Conservation (phyloP, 2,797 vertebrate genomes). For the Gephyroberyx darwinii region DNA sequence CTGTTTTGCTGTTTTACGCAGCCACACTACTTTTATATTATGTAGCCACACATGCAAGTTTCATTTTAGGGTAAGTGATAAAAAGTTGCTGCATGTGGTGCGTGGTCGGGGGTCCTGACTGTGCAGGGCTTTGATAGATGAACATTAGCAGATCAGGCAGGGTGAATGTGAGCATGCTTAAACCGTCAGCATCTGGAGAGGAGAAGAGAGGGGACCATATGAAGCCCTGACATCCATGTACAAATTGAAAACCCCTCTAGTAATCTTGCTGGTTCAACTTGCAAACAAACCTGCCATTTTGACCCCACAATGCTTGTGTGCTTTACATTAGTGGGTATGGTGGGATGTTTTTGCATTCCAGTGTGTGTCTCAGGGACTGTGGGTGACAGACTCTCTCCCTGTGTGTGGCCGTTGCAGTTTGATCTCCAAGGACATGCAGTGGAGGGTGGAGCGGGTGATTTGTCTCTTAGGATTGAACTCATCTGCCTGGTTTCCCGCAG, state of each 20-base stretch:
- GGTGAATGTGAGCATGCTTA: background rate
- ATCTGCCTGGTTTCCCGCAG: constrained; percentile 58
- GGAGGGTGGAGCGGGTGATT: constrained; percentile 76
- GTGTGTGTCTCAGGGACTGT: constrained; percentile 59
- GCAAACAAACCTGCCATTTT: constrained; percentile 36
- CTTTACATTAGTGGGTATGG: constrained; percentile 40
- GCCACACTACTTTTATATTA: constrained; percentile 10
- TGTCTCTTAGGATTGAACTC: constrained; percentile 76
- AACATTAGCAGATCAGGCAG: constrained; percentile 19
- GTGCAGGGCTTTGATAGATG: constrained; percentile 6
- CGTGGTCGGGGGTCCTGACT: background rate
- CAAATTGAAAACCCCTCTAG: constrained; percentile 17
- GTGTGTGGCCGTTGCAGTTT: constrained; percentile 52
- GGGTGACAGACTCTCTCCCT: constrained; percentile 62
- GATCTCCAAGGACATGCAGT: constrained; percentile 77
- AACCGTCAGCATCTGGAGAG: background rate
- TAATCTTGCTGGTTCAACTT: constrained; percentile 49
- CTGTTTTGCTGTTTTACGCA: constrained; percentile 42
- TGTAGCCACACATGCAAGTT: constrained; percentile 49
- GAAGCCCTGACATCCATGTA: constrained; percentile 14
- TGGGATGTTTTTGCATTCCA: constrained; percentile 60
- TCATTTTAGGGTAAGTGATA: constrained; percentile 35
- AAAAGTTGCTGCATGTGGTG: background rate
- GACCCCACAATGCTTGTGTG: constrained; percentile 58
- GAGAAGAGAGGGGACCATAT: constrained; percentile 20